phyloP scores from a whole-genome alignment of 1,140 invertebrate species.

The Platyscapa corneri region DNA sequence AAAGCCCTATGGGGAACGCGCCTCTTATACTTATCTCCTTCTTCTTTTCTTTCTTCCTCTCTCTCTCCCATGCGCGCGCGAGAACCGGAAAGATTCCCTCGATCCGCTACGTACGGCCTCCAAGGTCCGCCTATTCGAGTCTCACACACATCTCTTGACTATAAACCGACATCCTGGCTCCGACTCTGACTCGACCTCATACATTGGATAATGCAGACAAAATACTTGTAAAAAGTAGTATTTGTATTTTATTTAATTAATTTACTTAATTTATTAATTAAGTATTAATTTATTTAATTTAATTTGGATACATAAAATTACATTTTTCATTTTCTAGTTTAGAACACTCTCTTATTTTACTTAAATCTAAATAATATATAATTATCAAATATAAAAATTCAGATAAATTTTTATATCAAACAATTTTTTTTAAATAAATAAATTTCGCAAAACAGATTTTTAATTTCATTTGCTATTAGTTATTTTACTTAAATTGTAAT shows the following conservation, averaged over 20 bases:
- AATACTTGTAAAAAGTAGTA: conserved; percentile 57
- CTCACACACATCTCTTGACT: conserved; percentile 57
- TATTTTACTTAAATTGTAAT: too few relatives aligned
- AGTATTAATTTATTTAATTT: too few relatives aligned
- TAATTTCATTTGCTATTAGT: too few relatives aligned
- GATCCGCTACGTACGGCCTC: conserved; percentile 72
- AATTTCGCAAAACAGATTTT: too few relatives aligned
- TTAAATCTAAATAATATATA: background rate
- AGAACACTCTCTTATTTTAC: background rate
- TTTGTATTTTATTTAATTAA: background rate
- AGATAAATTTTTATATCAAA: too few relatives aligned
- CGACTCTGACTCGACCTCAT: conserved; percentile 58
- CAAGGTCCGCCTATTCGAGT: conserved; percentile 68
- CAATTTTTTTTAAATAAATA: too few relatives aligned
- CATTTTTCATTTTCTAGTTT: background rate
- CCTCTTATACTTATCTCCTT: background rate
- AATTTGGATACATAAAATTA: background rate
- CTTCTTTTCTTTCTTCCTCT: background rate
- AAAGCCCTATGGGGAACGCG: conserved; percentile 51
- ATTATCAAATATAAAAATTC: too few relatives aligned
- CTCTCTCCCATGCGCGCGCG: conserved; percentile 47
- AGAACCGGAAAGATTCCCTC: conserved; percentile 75
- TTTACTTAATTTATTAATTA: background rate
- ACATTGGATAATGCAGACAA: conserved; percentile 50
- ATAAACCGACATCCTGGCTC: conserved; percentile 66